Conservation (phyloP, 2,888 invertebrate genomes). For the Hydriomena furcata region DNA sequence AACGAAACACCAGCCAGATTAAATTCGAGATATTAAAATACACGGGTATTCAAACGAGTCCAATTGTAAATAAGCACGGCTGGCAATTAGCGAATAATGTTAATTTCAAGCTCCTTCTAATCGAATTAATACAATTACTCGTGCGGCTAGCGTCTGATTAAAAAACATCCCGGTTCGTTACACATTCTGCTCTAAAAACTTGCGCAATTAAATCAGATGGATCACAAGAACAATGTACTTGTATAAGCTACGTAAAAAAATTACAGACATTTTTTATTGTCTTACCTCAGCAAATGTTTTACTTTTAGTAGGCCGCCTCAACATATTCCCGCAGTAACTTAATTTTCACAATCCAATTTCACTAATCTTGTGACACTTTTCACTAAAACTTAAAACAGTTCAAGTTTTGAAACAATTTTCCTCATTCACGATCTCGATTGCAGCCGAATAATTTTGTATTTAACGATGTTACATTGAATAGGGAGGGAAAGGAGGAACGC, state of each 20-base stretch:
- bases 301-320: slow-evolving; percentile 57
- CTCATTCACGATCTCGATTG: slow-evolving; percentile 24
- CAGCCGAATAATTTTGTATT: slow-evolving; percentile 50
- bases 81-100: slow-evolving; percentile 27
- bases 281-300: slow-evolving; percentile 66
- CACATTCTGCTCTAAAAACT: slow-evolving; percentile 11
- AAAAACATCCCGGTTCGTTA: slow-evolving; percentile 14
- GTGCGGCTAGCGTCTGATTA: slow-evolving; percentile 15
- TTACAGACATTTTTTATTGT: slow-evolving; percentile 33
- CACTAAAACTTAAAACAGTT: slow-evolving; percentile 38
- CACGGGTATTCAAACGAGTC: slow-evolving; percentile 23
- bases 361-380: slow-evolving; percentile 56
- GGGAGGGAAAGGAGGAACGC: slow-evolving; percentile 29
- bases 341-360: slow-evolving; percentile 66
- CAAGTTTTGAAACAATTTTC: slow-evolving; percentile 24
- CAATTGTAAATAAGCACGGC: slow-evolving; percentile 27
- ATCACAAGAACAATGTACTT: slow-evolving; percentile 8
- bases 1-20: slow-evolving; percentile 13
- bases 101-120: slow-evolving; percentile 25
- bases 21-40: slow-evolving; percentile 20
- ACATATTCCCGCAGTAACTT: slow-evolving; percentile 67
- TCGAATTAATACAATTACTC: slow-evolving; percentile 26
- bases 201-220: slow-evolving; percentile 6
- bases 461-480: slow-evolving; percentile 63
- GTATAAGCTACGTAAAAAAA: slow-evolving; percentile 18